A percentile compares a stretch with the other conserved stretches of the same genome.
Evolutionary conservation across 2,888 invertebrate species (phyloP).

Genomic region (Thera britannica): DNA sequence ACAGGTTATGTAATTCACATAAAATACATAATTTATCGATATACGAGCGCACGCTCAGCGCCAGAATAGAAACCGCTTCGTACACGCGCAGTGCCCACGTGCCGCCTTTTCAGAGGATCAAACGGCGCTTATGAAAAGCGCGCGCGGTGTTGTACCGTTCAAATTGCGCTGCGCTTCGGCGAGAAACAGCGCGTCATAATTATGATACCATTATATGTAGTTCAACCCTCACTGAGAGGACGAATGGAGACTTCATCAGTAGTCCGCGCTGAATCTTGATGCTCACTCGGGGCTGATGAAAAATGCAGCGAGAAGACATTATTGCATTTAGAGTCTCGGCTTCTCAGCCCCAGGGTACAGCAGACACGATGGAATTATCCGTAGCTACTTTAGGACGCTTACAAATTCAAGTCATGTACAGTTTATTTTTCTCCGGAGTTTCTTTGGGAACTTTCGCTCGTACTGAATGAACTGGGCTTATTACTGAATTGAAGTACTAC

Average conservation of each 20-base stretch:
- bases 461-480: conserved; percentile 20
- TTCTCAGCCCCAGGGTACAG: conserved; percentile 29
- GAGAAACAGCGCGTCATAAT: too few species aligned
- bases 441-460: conserved; percentile 18
- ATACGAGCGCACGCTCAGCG: too few species aligned
- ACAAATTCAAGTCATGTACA: conserved; percentile 24
- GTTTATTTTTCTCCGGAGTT: conserved; percentile 11
- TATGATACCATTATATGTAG: conserved; percentile 3
- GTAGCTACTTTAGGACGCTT: conserved; percentile 19
- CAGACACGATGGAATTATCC: conserved; percentile 32
- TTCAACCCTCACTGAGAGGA: conserved; percentile 25
- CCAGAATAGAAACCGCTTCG: too few species aligned
- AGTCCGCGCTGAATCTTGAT: conserved; percentile 51
- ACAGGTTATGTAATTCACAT: too few species aligned
- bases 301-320: conserved; percentile 54
- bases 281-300: conserved; percentile 50
- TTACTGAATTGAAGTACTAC: conserved; percentile 22
- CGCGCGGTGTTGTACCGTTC: too few species aligned
- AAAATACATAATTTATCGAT: too few species aligned
- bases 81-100: too few species aligned
- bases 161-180: too few species aligned
- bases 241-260: conserved; percentile 39
- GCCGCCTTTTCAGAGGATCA: too few species aligned
- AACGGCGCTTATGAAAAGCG: too few species aligned
- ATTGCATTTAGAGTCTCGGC: conserved; percentile 47